Conservation (phyloP, 1,140 invertebrate genomes). For the Caenorhabditis brenneri region DNA sequence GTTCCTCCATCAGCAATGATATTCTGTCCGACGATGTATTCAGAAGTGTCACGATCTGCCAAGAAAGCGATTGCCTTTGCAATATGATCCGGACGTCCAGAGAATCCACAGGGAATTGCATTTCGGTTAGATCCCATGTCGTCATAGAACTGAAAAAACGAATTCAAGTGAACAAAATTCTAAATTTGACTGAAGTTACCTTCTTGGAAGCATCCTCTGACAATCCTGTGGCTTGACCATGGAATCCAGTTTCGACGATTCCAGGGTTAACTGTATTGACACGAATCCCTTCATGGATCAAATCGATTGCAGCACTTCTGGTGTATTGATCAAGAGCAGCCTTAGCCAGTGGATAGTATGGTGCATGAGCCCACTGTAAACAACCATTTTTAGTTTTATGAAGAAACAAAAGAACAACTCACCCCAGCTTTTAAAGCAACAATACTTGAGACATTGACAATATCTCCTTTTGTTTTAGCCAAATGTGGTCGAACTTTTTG, state of each 20-base stretch:
- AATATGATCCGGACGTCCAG: not conserved
- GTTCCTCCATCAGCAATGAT: conserved; percentile 12
- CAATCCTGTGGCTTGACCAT: not conserved
- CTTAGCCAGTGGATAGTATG: conserved; percentile 37
- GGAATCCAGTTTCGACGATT: not conserved
- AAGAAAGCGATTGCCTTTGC: conserved; percentile 1
- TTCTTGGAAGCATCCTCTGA: not conserved
- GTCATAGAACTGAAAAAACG: conserved; percentile 24
- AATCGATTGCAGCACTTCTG: not conserved
- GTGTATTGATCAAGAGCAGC: conserved; percentile 44
- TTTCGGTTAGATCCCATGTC: not conserved
- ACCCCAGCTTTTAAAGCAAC: conserved; percentile 5
- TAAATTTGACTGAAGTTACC: not conserved
- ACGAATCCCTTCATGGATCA: conserved; percentile 14
- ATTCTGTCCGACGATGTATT: not conserved
- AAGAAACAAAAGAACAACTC: not conserved
- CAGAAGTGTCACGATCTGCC: not conserved
- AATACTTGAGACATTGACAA: conserved; percentile 35
- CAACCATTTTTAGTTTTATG: not conserved
- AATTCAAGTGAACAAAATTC: too few species aligned
- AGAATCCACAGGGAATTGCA: not conserved
- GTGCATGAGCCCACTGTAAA: not conserved
- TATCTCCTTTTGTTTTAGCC: conserved; percentile 25
- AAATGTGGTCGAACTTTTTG: conserved; percentile 21
- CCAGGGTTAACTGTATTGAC: conserved; percentile 41